phyloP scores from a whole-genome alignment of 2,888 invertebrate species.

The Diaprepes abbreviatus region DNA sequence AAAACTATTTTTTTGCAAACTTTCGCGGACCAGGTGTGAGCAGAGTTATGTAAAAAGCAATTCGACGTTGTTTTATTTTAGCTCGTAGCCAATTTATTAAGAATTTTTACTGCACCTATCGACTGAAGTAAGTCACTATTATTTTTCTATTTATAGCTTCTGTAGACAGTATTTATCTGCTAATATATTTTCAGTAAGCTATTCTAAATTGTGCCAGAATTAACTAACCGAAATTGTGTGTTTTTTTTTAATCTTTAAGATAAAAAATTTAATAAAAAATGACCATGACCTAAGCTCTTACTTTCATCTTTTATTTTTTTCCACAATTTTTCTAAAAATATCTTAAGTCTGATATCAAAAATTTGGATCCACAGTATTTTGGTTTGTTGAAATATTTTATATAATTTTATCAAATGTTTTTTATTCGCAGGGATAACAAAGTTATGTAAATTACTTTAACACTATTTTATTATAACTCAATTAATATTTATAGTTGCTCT shows the following conservation, averaged over 20 bases:
- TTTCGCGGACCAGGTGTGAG: conserved; percentile 35
- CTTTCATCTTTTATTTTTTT: conserved; percentile 2
- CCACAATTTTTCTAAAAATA: conserved; percentile 1
- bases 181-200: neutral
- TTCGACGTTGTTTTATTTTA: conserved; percentile 34
- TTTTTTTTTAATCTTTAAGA: no score
- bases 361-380: no score
- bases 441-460: neutral
- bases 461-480: neutral
- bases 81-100: conserved; percentile 42
- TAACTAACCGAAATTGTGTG: neutral
- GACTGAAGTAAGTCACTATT: conserved; percentile 47
- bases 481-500: neutral
- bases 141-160: conserved; percentile 44
- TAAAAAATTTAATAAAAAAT: neutral
- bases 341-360: no score
- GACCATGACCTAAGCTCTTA: conserved; percentile 9
- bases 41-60: conserved; percentile 43
- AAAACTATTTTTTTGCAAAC: conserved; percentile 25
- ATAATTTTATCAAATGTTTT: neutral
- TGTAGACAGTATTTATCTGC: conserved; percentile 22
- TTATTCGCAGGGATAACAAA: neutral
- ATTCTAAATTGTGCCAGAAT: neutral
- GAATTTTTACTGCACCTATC: conserved; percentile 46
- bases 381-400: neutral